Percentiles rank a stretch among this genome's conserved stretches.
These are phyloP conservation scores for Sparus aurata DNA, from an alignment of 2,797 vertebrate species.

Conservation along the genomic window DNA sequence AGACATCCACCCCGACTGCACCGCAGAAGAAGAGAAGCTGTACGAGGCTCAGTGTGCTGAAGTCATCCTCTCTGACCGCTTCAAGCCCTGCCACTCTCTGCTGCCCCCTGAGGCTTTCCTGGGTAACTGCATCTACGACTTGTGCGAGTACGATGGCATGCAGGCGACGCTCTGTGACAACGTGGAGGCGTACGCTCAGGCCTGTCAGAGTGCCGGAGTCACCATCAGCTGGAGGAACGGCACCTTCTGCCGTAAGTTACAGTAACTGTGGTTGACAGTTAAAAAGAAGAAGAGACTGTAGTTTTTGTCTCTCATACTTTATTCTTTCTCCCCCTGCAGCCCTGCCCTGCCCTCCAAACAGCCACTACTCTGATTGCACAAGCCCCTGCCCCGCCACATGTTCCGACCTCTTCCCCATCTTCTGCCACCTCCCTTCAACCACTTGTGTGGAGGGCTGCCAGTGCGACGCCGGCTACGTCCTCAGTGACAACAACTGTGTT, in stretches of 20 bases:
- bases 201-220: conserved; percentile 83
- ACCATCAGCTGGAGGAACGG: conserved; percentile 87
- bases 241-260: conserved; percentile 87
- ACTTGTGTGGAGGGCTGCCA: conserved; percentile 88
- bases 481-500: conserved; percentile 85
- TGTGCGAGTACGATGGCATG: conserved; percentile 89
- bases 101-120: conserved; percentile 75
- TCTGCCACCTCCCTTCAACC: conserved; percentile 81
- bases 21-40: conserved; percentile 50
- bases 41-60: conserved; percentile 71
- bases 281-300: rapidly evolving
- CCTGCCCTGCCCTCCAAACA: conserved; percentile 83
- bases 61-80: conserved; percentile 76
- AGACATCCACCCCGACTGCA: conserved; percentile 80
- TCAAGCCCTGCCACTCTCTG: conserved; percentile 81
- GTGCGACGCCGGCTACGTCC: conserved; percentile 83
- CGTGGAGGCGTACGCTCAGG: conserved; percentile 86
- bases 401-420: conserved; percentile 81
- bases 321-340: conserved; percentile 73
- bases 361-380: conserved; percentile 86
- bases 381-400: conserved; percentile 87
- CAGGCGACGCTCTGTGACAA: conserved; percentile 85
- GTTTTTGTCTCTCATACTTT: neutral
- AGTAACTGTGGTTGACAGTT: rapidly evolving
- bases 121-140: conserved; percentile 84